Evolutionary conservation across 2,888 invertebrate genomes (phyloP).

Genomic region (Andrena dorsata): DNA sequence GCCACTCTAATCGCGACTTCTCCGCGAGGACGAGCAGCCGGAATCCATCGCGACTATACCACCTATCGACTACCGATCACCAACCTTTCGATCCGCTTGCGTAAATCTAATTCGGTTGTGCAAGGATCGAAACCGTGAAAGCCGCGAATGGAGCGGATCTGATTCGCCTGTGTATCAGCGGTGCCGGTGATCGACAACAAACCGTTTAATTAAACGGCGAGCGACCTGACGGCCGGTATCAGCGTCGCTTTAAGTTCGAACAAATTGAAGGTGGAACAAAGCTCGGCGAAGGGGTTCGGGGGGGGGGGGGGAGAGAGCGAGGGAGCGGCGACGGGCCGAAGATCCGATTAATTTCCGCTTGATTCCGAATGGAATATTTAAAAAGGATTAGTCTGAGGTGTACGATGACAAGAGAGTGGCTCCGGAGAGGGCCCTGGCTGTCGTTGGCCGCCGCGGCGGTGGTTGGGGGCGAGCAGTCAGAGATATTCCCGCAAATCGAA

Average conservation of each 20-base stretch:
- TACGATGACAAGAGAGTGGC: constrained; percentile 47
- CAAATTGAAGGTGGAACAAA: constrained; percentile 51
- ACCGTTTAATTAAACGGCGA: constrained; percentile 59
- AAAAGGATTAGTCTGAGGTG: constrained; percentile 73
- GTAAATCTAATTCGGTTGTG: constrained; percentile 44
- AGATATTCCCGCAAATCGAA: constrained; percentile 78
- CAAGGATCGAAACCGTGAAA: not conserved
- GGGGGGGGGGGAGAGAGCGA: not conserved
- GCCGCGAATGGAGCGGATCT: constrained; percentile 2
- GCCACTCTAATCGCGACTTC: not conserved
- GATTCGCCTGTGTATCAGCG: constrained; percentile 37
- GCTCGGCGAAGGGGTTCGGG: not conserved
- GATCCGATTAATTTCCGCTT: constrained; percentile 77
- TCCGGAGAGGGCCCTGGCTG: constrained; percentile 30
- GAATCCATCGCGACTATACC: not conserved
- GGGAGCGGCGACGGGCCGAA: constrained; percentile 30
- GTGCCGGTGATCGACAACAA: constrained; percentile 49
- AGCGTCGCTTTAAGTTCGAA: constrained; percentile 45
- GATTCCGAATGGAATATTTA: constrained; percentile 76
- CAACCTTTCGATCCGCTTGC: constrained; percentile 50
- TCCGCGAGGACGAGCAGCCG: not conserved
- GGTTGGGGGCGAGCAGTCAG: constrained; percentile 63
- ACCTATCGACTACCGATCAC: constrained; percentile 23
- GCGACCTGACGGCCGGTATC: constrained; percentile 50
- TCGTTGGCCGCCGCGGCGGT: constrained; percentile 43